Evolutionary conservation across 2,113 vertebrate species (phyloP).

Genomic region (Lutjanus erythropterus): DNA sequence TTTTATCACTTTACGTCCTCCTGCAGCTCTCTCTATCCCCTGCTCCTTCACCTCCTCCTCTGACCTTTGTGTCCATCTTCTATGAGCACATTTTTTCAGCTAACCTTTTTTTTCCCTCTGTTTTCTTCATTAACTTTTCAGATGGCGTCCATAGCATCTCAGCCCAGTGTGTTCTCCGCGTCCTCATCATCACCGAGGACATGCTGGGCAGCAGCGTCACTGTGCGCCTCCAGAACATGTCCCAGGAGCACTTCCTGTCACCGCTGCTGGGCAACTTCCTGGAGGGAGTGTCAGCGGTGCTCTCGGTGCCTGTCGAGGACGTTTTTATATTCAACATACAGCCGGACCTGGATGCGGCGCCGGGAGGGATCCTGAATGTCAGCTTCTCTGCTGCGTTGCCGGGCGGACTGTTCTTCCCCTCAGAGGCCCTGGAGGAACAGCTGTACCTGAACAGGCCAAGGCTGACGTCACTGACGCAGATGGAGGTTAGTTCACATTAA

Average conservation of each 20-base stretch:
- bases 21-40: background rate
- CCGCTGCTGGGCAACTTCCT: conserved; percentile 92
- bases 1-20: background rate
- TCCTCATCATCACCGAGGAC: conserved; percentile 98
- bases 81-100: background rate
- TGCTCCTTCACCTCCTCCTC: background rate
- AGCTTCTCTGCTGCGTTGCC: conserved; percentile 94
- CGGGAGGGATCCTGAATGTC: conserved; percentile 92
- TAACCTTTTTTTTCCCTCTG: background rate
- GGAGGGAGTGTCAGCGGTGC: conserved; percentile 94
- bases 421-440: conserved; percentile 97
- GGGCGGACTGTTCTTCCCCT: conserved; percentile 92
- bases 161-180: conserved; percentile 93
- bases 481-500: conserved; percentile 84
- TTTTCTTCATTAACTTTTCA: conserved; percentile 67
- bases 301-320: conserved; percentile 93
- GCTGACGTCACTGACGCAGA: conserved; percentile 92
- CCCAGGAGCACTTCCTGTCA: conserved; percentile 97
- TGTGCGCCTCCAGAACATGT: conserved; percentile 98
- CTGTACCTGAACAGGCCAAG: conserved; percentile 95
- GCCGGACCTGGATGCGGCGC: conserved; percentile 91
- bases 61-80: background rate
- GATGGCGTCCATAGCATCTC: conserved; percentile 96
- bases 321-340: conserved; percentile 99
- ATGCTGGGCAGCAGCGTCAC: conserved; percentile 98